A percentile compares a stretch with the other conserved stretches of the same genome.
Conservation (phyloP, 2,888 invertebrate species). For the Meiosimyza platycephala region DNA sequence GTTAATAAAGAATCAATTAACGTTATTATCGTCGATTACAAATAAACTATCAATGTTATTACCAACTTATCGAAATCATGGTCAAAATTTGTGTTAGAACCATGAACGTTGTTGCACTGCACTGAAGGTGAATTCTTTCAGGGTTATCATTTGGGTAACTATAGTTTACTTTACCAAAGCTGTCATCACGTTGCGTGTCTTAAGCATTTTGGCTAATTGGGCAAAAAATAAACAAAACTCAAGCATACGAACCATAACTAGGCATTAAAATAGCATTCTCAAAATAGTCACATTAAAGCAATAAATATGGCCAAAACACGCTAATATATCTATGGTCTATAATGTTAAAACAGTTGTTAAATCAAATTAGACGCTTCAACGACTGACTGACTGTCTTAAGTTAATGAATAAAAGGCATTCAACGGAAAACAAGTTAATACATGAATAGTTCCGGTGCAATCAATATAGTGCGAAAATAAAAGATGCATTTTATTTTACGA, state of each 20-base stretch:
- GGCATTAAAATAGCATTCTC: background rate
- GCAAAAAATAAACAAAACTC: background rate
- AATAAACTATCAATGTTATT: constrained; percentile 2
- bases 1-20: too few species aligned
- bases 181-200: constrained; percentile 15
- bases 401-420: background rate
- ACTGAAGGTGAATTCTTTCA: constrained; percentile 13
- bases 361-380: constrained; percentile 34
- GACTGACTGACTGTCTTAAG: constrained; percentile 27
- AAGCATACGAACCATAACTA: background rate
- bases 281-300: background rate
- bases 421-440: background rate
- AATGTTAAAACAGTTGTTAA: constrained; percentile 35
- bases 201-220: constrained; percentile 3
- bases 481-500: too few species aligned
- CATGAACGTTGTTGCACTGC: background rate
- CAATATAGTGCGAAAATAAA: too few species aligned
- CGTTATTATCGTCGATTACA: too few species aligned
- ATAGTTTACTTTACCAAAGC: background rate
- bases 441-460: background rate
- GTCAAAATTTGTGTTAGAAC: constrained; percentile 5
- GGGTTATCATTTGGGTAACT: constrained; percentile 12
- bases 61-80: constrained; percentile 25
- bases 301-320: background rate
- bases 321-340: constrained; percentile 10